Evolutionary conservation across 2,113 vertebrate genomes (phyloP).

Genomic region (Perccottus glenii): DNA sequence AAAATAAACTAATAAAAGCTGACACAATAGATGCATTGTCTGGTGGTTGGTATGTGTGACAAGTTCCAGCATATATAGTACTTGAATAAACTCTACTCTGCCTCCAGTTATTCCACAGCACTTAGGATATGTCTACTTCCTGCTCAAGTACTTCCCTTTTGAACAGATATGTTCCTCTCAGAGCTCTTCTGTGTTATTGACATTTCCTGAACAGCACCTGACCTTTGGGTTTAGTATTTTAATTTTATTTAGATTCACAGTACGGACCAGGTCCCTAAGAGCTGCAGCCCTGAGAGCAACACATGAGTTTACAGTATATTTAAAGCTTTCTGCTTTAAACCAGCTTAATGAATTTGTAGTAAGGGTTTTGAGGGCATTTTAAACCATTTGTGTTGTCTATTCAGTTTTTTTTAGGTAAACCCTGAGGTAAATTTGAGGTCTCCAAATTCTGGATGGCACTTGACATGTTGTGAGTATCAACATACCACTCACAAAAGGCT

Average conservation of each 20-base stretch:
- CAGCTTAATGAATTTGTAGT: not conserved
- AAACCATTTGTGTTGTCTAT: not conserved
- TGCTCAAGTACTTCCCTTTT: constrained; percentile 47
- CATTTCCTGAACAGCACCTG: constrained; percentile 25
- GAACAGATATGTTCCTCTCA: constrained; percentile 49
- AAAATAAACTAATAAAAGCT: constrained; percentile 33
- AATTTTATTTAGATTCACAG: not conserved
- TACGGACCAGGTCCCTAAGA: constrained; percentile 10
- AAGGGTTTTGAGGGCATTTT: not conserved
- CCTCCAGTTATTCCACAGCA: constrained; percentile 52
- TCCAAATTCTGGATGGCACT: too few relatives aligned
- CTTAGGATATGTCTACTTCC: constrained; percentile 55
- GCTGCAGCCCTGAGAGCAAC: not conserved
- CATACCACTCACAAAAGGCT: too few relatives aligned
- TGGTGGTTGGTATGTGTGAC: constrained; percentile 5
- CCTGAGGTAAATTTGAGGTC: too few relatives aligned
- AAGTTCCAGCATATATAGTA: not conserved
- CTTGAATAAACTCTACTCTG: constrained; percentile 22
- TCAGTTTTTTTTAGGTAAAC: not conserved
- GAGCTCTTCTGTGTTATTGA: constrained; percentile 23
- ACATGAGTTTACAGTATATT: not conserved
- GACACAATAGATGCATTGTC: constrained; percentile 52
- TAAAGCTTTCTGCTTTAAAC: not conserved
- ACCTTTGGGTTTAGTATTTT: constrained; percentile 38
- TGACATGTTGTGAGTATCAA: too few relatives aligned